Base-by-base conservation (phyloP, 2,888 invertebrate species). In the Masnerella sp. region DNA sequence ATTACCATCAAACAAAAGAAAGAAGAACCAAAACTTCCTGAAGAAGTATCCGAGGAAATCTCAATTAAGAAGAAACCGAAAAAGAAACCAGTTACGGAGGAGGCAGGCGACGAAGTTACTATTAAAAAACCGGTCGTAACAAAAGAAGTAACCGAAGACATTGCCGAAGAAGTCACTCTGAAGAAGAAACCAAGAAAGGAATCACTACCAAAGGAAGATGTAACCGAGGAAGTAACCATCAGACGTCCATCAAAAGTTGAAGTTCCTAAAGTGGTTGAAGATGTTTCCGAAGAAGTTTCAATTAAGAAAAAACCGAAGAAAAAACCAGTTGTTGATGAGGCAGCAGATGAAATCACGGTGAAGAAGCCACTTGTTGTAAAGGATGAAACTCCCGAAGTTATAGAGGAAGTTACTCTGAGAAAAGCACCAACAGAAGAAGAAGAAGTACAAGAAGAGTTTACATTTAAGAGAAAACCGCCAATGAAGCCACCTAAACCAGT, bases 401-500 rank as follows among this genome's bases (percentile, higher is more conserved):
- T 28, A 28, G 89, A 89, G 65, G 89, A 90, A 77, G 79, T 89
- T 14, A 82, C 88, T 45, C 58, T 79, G 0, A 76, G 77, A 82
- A 86, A 85, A 84, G 75, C 81, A 70, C 25, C 7, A 7, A 0
- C 5, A 80, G 0, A 81, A 81, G 40, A 77, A 61, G 80, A 80
- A 56, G 79, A 82, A 45, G 76, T 56, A 5, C n/a, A 5, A 0
- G 81, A 83, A 47, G 84, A 80, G 65, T 78, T 78, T 11, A 79
- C 83, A 0, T 84, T 91, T 4, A 88, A 89, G 80, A 89, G 89
- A 18, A 88, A 89, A 71, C 90, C 78, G 2, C 79, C 79, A 2
- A 64, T 70, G 42, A 72, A 87, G 34, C 69, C 83, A 28, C 88
- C 89, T 11, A 89, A 89, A 76, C 88, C 89, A 7, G 83, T 88